Conservation (phyloP, 2,797 vertebrate genomes). For the Melanotaenia parkinsoni region DNA sequence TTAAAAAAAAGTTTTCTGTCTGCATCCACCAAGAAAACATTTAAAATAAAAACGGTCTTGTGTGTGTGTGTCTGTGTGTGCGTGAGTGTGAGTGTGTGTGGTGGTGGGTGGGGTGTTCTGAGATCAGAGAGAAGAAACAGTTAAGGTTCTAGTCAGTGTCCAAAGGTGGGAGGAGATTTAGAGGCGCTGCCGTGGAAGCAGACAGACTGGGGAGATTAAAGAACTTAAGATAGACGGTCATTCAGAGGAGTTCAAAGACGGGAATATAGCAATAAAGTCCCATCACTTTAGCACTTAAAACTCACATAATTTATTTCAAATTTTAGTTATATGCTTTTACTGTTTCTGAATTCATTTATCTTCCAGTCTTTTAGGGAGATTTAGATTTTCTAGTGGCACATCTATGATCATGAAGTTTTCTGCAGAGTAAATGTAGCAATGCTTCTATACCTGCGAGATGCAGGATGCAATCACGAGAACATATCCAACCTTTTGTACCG, state of each 20-base stretch:
- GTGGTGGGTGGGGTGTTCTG: slow-evolving; percentile 7
- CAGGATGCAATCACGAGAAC: not conserved
- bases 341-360: not conserved
- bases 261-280: slow-evolving; percentile 28
- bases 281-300: slow-evolving; percentile 24
- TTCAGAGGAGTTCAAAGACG: slow-evolving; percentile 73
- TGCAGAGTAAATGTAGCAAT: not conserved
- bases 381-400: not conserved
- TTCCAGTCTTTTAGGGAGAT: not conserved
- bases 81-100: slow-evolving; percentile 4
- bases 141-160: slow-evolving; percentile 63
- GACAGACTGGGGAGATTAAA: slow-evolving; percentile 74
- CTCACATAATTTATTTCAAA: slow-evolving; percentile 11
- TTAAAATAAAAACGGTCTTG: not conserved
- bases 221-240: slow-evolving; percentile 68
- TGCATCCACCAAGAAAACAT: not conserved
- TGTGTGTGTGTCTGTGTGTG: slow-evolving; percentile 12
- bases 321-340: not conserved
- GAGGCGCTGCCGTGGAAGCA: slow-evolving; percentile 65
- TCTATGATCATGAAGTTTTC: not conserved
- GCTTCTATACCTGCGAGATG: not conserved
- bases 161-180: slow-evolving; percentile 68
- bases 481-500: not conserved
- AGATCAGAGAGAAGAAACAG: slow-evolving; percentile 67
- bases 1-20: not conserved